These are phyloP conservation scores for Phylloscopus collybita DNA, from an alignment of 2,797 vertebrate genomes.

Conservation along the genomic window DNA sequence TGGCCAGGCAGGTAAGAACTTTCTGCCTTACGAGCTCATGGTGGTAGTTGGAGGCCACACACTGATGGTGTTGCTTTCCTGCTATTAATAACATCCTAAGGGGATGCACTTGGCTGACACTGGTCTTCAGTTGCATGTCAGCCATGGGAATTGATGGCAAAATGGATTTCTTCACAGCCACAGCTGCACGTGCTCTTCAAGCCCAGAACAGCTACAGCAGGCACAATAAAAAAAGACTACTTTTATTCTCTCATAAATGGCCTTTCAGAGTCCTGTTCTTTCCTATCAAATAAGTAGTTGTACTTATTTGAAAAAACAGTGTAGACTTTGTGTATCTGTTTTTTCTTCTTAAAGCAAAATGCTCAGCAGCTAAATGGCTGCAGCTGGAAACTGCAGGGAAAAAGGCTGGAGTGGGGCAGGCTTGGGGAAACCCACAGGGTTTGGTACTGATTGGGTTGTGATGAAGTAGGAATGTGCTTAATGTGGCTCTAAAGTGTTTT, in stretches of 20 bases:
- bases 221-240: background rate
- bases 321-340: background rate
- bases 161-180: background rate
- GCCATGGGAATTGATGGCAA: background rate
- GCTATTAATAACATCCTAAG: background rate
- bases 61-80: background rate
- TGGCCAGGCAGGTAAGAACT: constrained; percentile 89
- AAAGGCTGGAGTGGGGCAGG: background rate
- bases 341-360: background rate
- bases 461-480: background rate
- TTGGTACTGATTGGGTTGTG: background rate
- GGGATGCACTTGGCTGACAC: background rate
- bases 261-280: background rate
- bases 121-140: background rate
- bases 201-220: background rate
- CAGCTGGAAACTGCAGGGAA: background rate
- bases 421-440: background rate
- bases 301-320: background rate
- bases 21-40: background rate
- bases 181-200: background rate
- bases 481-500: background rate
- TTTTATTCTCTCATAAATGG: background rate
- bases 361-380: background rate
- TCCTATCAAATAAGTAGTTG: background rate
- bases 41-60: background rate